Percentiles rank a stretch among this genome's conserved stretches.
Conservation (phyloP, 2,888 invertebrate species). For the Venusia cambrica region DNA sequence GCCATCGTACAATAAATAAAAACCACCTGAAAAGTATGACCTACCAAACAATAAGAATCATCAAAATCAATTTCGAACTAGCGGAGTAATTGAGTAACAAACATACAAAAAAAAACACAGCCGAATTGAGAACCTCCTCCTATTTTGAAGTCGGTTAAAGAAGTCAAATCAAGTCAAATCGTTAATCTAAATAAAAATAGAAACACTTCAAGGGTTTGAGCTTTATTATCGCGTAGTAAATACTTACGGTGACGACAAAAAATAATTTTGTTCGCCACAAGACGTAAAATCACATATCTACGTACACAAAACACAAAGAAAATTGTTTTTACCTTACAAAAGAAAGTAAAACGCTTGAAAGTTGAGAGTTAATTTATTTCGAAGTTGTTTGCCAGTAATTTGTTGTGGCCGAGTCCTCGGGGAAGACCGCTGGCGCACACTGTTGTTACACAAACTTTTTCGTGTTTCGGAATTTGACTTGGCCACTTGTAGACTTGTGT, state of each 20-base stretch:
- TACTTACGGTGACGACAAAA: slow-evolving; percentile 34
- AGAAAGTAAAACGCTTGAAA: slow-evolving; percentile 74
- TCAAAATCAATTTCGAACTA: no score
- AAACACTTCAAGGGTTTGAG: slow-evolving; percentile 4
- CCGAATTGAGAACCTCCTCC: no score
- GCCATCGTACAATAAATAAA: no score
- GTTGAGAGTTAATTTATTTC: slow-evolving; percentile 78
- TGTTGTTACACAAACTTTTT: slow-evolving; percentile 64
- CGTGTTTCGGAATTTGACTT: slow-evolving; percentile 60
- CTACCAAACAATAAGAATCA: no score
- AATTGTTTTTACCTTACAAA: slow-evolving; percentile 69
- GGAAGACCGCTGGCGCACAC: slow-evolving; percentile 58
- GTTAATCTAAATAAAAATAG: no score
- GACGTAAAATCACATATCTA: slow-evolving; percentile 45
- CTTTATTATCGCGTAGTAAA: slow-evolving; percentile 17
- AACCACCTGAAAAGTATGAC: no score
- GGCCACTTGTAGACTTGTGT: slow-evolving; percentile 53
- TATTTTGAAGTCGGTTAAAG: no score
- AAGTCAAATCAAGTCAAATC: no score
- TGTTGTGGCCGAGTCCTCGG: slow-evolving; percentile 70
- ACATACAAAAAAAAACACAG: no score
- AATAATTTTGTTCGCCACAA: slow-evolving; percentile 41
- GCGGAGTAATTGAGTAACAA: no score
- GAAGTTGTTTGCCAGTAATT: slow-evolving; percentile 78
- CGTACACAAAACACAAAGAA: slow-evolving; percentile 66